Conservation (phyloP, 2,797 vertebrate genomes). For the Pipistrellus pygmaeus region DNA sequence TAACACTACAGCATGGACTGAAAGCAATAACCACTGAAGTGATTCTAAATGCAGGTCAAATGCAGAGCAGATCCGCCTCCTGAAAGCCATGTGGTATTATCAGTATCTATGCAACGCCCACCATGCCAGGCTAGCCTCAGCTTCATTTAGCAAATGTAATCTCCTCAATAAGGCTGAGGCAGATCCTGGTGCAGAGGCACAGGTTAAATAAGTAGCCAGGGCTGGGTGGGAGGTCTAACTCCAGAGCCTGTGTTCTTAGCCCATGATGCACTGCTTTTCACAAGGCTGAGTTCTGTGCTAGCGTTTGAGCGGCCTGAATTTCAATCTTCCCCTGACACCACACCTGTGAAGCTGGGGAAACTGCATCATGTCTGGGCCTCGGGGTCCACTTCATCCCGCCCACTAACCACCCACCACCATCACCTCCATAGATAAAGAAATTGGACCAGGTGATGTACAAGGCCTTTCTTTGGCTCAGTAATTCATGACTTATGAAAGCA, state of each 20-base stretch:
- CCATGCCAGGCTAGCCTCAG: background rate
- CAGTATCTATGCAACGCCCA: background rate
- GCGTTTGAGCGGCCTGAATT: background rate
- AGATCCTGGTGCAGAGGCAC: background rate
- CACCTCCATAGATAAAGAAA: constrained; percentile 9
- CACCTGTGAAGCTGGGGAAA: background rate
- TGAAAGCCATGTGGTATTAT: background rate
- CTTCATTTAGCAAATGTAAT: constrained; percentile 2
- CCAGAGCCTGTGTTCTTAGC: background rate
- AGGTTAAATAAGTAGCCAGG: constrained; percentile 21
- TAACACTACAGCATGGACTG: background rate
- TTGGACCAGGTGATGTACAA: background rate
- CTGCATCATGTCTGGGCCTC: background rate
- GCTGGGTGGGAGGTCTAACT: background rate
- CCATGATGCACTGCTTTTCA: background rate
- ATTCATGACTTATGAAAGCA: constrained; percentile 2
- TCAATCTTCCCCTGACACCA: background rate
- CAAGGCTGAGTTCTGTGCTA: background rate
- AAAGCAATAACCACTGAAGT: background rate
- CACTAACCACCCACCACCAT: background rate
- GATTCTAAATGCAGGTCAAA: constrained; percentile 48
- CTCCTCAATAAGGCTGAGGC: constrained; percentile 27
- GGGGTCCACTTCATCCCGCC: background rate
- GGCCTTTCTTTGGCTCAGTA: background rate
- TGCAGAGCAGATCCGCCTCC: background rate